phyloP scores from a whole-genome alignment of 2,113 vertebrate genomes.

The Phylloscopus whistleri region DNA sequence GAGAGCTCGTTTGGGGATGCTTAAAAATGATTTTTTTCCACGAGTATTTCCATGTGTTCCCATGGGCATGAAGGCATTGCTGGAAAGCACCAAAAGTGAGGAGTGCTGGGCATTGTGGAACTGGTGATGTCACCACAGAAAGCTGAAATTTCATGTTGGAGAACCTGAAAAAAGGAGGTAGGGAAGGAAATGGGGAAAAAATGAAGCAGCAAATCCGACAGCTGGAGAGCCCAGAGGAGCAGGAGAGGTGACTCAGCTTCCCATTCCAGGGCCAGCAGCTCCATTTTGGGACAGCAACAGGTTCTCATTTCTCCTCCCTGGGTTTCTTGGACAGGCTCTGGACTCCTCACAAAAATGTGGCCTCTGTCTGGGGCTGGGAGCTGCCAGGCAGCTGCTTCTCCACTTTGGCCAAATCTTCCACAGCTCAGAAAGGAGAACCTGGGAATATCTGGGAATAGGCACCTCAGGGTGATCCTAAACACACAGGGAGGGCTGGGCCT shows the following conservation, averaged over 20 bases:
- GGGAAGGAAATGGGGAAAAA: constrained; percentile 5
- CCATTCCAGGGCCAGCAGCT: background rate
- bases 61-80: background rate
- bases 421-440: background rate
- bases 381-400: constrained; percentile 1
- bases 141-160: background rate
- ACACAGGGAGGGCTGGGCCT: background rate
- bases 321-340: background rate
- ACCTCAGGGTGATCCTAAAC: background rate
- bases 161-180: background rate
- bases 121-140: background rate
- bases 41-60: background rate
- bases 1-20: background rate
- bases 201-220: constrained; percentile 5
- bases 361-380: constrained; percentile 10
- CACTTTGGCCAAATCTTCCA: background rate
- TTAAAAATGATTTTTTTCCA: background rate
- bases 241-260: constrained; percentile 45
- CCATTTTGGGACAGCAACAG: background rate
- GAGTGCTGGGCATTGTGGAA: background rate
- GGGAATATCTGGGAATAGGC: background rate
- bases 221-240: constrained; percentile 9
- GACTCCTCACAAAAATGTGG: background rate
- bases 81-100: background rate
- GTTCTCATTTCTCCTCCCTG: background rate